phyloP scores from a whole-genome alignment of 2,113 vertebrate species.

The Megaleporinus macrocephalus region DNA sequence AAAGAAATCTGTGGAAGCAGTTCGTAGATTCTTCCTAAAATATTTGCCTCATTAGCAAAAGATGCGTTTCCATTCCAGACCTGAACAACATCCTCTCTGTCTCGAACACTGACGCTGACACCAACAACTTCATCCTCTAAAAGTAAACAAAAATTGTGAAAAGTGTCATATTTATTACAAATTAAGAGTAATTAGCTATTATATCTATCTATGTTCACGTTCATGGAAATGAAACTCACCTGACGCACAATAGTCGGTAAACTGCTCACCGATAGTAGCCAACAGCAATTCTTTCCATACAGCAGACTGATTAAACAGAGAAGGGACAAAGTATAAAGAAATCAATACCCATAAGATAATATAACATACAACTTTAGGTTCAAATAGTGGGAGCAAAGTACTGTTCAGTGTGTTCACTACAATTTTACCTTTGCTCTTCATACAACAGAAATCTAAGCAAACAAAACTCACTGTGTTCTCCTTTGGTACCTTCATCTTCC shows the following conservation, averaged over 20 bases:
- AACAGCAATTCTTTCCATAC: slow-evolving; percentile 97
- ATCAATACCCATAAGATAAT: not conserved
- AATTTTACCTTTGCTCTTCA: no score
- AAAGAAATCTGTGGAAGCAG: slow-evolving; percentile 90
- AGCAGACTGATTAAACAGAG: slow-evolving; percentile 73
- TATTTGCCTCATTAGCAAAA: slow-evolving; percentile 85
- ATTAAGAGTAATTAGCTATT: no score
- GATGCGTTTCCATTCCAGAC: slow-evolving; percentile 96
- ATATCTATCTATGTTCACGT: no score
- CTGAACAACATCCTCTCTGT: slow-evolving; percentile 92
- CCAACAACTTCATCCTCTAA: slow-evolving; percentile 95
- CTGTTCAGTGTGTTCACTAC: no score
- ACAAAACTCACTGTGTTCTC: slow-evolving; percentile 85
- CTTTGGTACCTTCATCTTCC: slow-evolving; percentile 98
- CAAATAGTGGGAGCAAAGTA: not conserved
- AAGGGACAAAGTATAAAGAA: slow-evolving; percentile 14
- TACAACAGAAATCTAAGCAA: not conserved
- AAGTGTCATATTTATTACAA: not conserved
- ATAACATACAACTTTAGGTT: not conserved
- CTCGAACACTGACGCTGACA: slow-evolving; percentile 91
- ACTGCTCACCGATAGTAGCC: slow-evolving; percentile 95
- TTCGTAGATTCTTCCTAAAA: slow-evolving; percentile 89
- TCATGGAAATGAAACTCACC: no score
- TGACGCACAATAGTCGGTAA: slow-evolving; percentile 87
- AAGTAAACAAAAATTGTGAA: slow-evolving; percentile 27